A percentile compares a stretch with the other conserved stretches of the same genome.
Conservation (phyloP, 2,113 vertebrate species). For the Charadrius vociferus region DNA sequence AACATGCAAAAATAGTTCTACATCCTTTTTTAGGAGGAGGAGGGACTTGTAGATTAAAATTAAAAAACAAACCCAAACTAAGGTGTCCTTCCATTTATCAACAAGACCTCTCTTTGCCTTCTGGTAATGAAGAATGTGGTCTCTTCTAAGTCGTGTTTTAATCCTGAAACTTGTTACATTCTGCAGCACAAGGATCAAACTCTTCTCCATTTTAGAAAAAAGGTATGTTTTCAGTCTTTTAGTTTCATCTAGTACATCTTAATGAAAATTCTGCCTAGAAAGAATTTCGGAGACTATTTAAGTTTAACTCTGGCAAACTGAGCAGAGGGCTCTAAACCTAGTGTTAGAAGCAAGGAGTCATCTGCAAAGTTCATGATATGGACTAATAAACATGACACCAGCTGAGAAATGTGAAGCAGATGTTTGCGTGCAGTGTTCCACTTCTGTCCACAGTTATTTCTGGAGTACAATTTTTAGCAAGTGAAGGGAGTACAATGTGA, state of each 20-base stretch:
- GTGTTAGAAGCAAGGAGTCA: not conserved
- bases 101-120: not conserved
- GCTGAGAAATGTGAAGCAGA: not conserved
- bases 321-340: not conserved
- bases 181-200: not conserved
- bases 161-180: not conserved
- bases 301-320: not conserved
- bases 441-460: not conserved
- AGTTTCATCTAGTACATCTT: not conserved
- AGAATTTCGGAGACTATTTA: not conserved
- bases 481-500: not conserved
- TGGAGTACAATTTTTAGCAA: not conserved
- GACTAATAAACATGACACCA: not conserved
- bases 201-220: not conserved
- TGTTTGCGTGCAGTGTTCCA: not conserved
- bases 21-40: not conserved
- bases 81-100: not conserved
- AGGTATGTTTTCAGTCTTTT: not conserved
- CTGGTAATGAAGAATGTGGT: not conserved
- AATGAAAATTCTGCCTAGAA: not conserved
- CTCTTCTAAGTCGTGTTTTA: not conserved
- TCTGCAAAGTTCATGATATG: not conserved
- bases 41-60: not conserved
- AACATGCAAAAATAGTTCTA: not conserved
- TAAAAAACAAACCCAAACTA: not conserved